Conservation (phyloP, 2,888 invertebrate species). For the Chymomyza caudatula region DNA sequence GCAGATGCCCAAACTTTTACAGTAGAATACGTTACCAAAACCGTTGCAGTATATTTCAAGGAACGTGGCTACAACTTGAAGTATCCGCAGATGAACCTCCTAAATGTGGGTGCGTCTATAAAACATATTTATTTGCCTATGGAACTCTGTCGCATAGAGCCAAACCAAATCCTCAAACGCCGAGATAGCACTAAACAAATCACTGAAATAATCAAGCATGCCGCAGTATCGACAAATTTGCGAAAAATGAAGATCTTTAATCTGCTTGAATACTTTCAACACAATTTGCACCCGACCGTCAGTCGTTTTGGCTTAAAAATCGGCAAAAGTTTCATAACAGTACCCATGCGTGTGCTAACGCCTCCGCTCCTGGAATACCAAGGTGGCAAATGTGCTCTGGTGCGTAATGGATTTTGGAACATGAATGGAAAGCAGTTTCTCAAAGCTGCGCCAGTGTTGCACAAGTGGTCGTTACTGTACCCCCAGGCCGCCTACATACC, state of each 20-base stretch:
- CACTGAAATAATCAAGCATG: too few relatives aligned
- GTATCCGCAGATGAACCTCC: constrained; percentile 87
- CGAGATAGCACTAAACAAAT: too few relatives aligned
- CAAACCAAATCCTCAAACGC: constrained; percentile 82
- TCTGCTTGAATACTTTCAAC: constrained; percentile 61
- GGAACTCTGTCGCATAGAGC: constrained; percentile 88
- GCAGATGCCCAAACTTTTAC: constrained; percentile 77
- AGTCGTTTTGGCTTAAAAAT: constrained; percentile 91
- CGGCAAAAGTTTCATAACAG: constrained; percentile 84
- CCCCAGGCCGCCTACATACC: too few relatives aligned
- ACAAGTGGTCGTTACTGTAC: constrained; percentile 71
- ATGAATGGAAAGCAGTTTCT: constrained; percentile 51
- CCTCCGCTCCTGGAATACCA: constrained; percentile 86
- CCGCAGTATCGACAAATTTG: constrained; percentile 84
- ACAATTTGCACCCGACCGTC: constrained; percentile 80
- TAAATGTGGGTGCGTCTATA: constrained; percentile 87
- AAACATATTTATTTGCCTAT: constrained; percentile 88
- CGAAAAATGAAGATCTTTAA: constrained; percentile 89
- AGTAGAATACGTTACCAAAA: constrained; percentile 60
- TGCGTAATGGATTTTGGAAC: constrained; percentile 65
- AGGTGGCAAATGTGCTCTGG: constrained; percentile 25
- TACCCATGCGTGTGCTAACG: constrained; percentile 87
- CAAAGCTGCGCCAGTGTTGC: constrained; percentile 19
- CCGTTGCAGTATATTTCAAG: constrained; percentile 76
- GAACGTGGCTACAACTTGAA: constrained; percentile 73